Base-by-base conservation (phyloP, 2,113 vertebrate species). In the Ariopsis seemanni region DNA sequence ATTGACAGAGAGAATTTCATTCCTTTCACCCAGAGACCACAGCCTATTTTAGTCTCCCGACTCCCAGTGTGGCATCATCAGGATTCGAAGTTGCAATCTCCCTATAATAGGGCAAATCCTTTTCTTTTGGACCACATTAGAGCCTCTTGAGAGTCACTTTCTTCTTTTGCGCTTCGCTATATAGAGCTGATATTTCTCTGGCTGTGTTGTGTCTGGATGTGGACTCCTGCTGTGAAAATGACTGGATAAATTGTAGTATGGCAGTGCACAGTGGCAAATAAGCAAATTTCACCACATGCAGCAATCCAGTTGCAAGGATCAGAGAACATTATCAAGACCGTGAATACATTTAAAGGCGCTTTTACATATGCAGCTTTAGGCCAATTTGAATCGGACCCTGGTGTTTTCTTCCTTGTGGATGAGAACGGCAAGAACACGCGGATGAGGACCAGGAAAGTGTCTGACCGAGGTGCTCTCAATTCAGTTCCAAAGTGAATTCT, bases 221-320 rank as follows among this genome's bases (percentile, higher is more conserved):
- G 91, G 92, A 93, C 91, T 91, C 88, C 91, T 89, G 91, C 79
- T 89, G 74, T 55, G 79, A 88, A 88, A 57, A 89, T 18, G 89
- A 93, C 89, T 42, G 75, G 85, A 65, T 55, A 83, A 88, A 90
- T 91, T 88, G 90, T n/a, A 78, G 55, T 55, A 78, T 20, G 79
- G 87, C 86, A 90, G 50, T 62, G 34, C 48, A 30, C 53, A 14
- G 53, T 50, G 18, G 57, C 22, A 69, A 50, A 75, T 78, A 50
- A 63, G 58, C 52, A 67, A 71, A 65, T 65, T 87, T 74, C 48
- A 17, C 20, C 42, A 27, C 53, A 55, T 69, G 52, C 48, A 77
- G 17, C 48, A 77, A 53, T 42, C 57, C 71, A 75, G 48, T n/a
- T 86, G 60, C 58, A 79, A 5, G 48, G 75, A 86, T 65, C 58